phyloP scores from a whole-genome alignment of 2,888 invertebrate species.

The Oligia latruncula region DNA sequence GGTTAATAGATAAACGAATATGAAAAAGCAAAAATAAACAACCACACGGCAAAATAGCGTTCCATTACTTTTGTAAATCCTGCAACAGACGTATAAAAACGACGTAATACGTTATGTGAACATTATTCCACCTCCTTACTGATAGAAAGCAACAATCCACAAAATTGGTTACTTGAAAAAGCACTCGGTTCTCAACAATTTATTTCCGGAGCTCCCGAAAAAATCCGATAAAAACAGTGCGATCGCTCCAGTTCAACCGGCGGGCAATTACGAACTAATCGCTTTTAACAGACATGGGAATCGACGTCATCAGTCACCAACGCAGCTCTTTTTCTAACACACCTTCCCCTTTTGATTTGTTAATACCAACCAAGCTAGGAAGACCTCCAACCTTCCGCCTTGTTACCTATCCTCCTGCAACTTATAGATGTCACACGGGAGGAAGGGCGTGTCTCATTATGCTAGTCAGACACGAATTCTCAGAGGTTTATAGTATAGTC shows the following conservation, averaged over 20 bases:
- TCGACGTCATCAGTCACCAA: constrained; percentile 75
- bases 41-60: constrained; percentile 26
- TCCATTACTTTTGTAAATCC: constrained; percentile 34
- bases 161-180: constrained; percentile 57
- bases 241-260: constrained; percentile 56
- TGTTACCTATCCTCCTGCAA: constrained; percentile 53
- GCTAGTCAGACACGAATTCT: constrained; percentile 78
- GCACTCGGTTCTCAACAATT: constrained; percentile 58
- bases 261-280: constrained; percentile 71
- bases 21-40: constrained; percentile 37
- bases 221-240: constrained; percentile 59
- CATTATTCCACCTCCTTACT: constrained; percentile 31
- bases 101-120: constrained; percentile 39
- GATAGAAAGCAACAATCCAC: constrained; percentile 53
- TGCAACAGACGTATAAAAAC: constrained; percentile 29
- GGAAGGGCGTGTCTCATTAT: constrained; percentile 73
- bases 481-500: constrained; percentile 79
- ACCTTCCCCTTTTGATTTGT: constrained; percentile 77
- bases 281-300: constrained; percentile 79
- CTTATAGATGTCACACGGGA: constrained; percentile 58
- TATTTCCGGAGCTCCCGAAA: constrained; percentile 56
- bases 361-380: constrained; percentile 69
- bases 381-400: constrained; percentile 69
- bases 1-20: constrained; percentile 40
- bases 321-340: constrained; percentile 74